Base-by-base conservation (phyloP, 2,113 vertebrate species). In the Emydocephalus ijimae region DNA sequence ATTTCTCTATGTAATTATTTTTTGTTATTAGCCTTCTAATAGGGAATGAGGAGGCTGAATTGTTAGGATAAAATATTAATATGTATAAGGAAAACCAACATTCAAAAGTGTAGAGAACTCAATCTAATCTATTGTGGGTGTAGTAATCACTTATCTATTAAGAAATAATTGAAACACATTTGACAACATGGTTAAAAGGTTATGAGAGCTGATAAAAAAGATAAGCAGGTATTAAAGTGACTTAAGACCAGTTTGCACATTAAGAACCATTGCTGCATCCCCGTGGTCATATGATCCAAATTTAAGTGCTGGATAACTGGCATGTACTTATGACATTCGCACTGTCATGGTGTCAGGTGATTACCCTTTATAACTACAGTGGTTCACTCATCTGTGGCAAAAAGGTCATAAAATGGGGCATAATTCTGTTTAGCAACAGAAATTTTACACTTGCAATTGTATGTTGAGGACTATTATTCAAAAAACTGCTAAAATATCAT, bases 401-500 rank as follows among this genome's bases (percentile, higher is more conserved):
- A 61, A 61, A 61, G 59, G 1, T 61, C 59, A 61, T 61, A 61
- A 61, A 61, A 26, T 61, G 59, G 59, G 59, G 3, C 59, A 29
- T 26, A 29, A 29, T 61, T 61, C 24, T 61, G 8, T 26, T 29
- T 61, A 26, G 59, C 10, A 26, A 29, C 59, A 61, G 23, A 61
- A 61, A 29, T 61, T 61, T 61, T 61, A 24, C 1, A 10, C 9
- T 61, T 3, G 7, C 24, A 24, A 59, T 9, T 26, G 12, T 56
- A 20, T 23, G 24, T 50, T 87, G 29, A 59, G 9, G 3, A 61
- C 59, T 61, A 61, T 39, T 55, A 7, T 89, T 92, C 7, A 50
- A 50, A 10, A 50, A 50, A 50, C 91, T 93, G 90, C 92, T 69
- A 94, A 93, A 93, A 94, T 93, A 85, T 69, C 20, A 92, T 56